Conservation (phyloP, 2,113 vertebrate genomes). For the Pao palembangensis region DNA sequence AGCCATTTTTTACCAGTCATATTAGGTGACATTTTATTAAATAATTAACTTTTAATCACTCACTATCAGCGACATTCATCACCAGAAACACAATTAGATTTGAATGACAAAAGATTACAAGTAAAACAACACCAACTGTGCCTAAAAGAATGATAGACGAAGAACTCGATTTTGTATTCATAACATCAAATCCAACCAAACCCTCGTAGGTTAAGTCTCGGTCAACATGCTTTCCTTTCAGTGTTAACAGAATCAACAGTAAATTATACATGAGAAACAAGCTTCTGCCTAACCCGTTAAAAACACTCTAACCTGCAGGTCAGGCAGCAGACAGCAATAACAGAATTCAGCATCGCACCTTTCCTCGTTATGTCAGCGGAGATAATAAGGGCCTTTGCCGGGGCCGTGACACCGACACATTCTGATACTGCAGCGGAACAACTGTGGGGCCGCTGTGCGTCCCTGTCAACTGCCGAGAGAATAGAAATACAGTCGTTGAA, state of each 20-base stretch:
- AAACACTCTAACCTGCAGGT: conserved; percentile 65
- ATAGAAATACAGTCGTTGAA: conserved; percentile 72
- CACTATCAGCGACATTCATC: too few species aligned
- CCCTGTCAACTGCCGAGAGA: conserved; percentile 67
- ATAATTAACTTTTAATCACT: too few species aligned
- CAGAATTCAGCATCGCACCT: conserved; percentile 63
- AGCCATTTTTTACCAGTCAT: too few species aligned
- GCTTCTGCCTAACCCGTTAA: conserved; percentile 58
- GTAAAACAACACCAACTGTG: conserved; percentile 35
- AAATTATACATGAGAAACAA: conserved; percentile 67
- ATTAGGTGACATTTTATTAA: too few species aligned
- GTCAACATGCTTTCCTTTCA: conserved; percentile 60
- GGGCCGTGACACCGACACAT: conserved; percentile 64
- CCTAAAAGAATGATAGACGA: not conserved
- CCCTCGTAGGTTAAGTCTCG: conserved; percentile 49
- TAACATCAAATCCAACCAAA: conserved; percentile 46
- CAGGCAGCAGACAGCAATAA: conserved; percentile 65
- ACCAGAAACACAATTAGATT: conserved; percentile 9
- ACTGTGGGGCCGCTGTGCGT: conserved; percentile 67
- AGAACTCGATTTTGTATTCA: conserved; percentile 57
- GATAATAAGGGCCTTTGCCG: conserved; percentile 68
- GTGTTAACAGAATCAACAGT: conserved; percentile 56
- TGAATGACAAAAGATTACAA: conserved; percentile 29
- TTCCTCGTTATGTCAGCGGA: conserved; percentile 63
- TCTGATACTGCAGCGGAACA: conserved; percentile 59